Evolutionary conservation across 2,888 invertebrate species (phyloP).

Genomic region (Sicus ferrugineus): DNA sequence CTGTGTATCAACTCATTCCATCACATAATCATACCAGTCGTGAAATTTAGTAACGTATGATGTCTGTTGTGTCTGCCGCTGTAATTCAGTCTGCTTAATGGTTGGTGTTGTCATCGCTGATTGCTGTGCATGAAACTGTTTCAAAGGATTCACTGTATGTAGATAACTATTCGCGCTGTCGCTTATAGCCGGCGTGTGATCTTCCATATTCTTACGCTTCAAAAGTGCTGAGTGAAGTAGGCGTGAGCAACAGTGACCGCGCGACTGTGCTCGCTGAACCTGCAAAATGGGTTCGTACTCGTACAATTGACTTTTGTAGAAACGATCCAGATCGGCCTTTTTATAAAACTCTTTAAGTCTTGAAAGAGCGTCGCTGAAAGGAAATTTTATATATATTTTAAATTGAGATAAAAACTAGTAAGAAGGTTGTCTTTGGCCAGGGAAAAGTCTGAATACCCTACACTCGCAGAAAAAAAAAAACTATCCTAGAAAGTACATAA

Average conservation of each 20-base stretch:
- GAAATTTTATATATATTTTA: too few species aligned
- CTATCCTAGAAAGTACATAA: too few species aligned
- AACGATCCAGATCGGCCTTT: conserved; percentile 54
- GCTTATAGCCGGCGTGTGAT: conserved; percentile 17
- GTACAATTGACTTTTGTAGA: conserved; percentile 54
- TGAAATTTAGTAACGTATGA: conserved; percentile 25
- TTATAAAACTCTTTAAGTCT: conserved; percentile 51
- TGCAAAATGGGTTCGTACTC: conserved; percentile 58
- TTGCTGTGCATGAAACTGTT: conserved; percentile 41
- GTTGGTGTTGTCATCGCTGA: background rate
- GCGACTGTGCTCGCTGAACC: conserved; percentile 54
- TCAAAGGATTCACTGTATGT: conserved; percentile 43
- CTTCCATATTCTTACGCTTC: conserved; percentile 51
- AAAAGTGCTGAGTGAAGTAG: conserved; percentile 50
- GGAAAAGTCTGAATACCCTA: too few species aligned
- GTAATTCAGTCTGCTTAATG: background rate
- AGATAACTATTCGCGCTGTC: conserved; percentile 38
- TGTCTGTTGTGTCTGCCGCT: background rate
- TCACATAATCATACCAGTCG: conserved; percentile 44
- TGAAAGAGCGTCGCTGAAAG: conserved; percentile 52
- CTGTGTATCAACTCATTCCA: conserved; percentile 38
- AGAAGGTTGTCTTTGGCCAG: too few species aligned
- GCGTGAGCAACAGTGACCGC: conserved; percentile 55
- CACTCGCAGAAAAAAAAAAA: too few species aligned
- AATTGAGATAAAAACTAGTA: too few species aligned